Conservation (phyloP, 2,888 invertebrate species). For the Perdita meconis region DNA sequence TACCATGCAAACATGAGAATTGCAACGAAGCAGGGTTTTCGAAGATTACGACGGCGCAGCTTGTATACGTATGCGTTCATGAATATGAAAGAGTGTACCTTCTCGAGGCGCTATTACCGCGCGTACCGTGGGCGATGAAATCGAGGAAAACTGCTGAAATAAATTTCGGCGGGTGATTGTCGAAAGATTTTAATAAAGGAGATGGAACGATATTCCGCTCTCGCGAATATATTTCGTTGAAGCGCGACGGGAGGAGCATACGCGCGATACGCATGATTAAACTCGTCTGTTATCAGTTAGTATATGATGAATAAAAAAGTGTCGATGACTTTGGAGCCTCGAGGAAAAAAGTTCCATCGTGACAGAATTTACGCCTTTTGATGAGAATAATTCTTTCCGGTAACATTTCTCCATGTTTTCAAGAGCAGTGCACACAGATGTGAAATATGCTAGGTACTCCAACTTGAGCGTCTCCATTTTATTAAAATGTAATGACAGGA, state of each 20-base stretch:
- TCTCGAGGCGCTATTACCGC: constrained; percentile 12
- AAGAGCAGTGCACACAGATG: no score
- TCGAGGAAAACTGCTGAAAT: constrained; percentile 15
- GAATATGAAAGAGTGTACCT: constrained; percentile 29
- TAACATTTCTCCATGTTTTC: neutral
- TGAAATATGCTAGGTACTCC: no score
- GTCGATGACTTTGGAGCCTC: neutral
- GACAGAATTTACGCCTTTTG: neutral
- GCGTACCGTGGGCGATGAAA: constrained; percentile 7
- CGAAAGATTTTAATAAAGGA: no score
- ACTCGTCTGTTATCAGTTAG: neutral
- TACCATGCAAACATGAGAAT: neutral
- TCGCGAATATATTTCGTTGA: neutral
- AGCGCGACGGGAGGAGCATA: neutral
- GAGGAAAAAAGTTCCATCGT: neutral
- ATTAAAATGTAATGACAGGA: no score
- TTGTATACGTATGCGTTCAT: constrained; percentile 16
- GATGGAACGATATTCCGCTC: no score
- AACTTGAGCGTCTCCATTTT: no score
- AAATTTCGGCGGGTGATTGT: no score
- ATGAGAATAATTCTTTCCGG: neutral
- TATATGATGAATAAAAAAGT: neutral
- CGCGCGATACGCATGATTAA: neutral
- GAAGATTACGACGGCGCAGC: constrained; percentile 12
- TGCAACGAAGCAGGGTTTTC: constrained; percentile 15